Base-by-base conservation (phyloP, 2,113 vertebrate genomes). In the Saccopteryx bilineata region DNA sequence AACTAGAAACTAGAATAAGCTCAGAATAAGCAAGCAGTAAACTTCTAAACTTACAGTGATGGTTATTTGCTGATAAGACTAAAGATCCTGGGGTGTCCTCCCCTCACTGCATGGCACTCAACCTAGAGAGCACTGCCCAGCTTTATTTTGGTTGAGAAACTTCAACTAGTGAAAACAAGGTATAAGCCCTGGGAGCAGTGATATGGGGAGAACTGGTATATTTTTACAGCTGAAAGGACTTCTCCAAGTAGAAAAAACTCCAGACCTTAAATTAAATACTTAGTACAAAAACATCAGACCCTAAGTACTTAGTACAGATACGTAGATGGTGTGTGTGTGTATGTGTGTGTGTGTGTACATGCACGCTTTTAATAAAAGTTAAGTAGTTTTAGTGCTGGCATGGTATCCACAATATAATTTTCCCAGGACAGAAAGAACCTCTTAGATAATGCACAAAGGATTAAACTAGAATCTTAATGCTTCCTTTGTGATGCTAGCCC, bases 151-250 rank as follows among this genome's bases (percentile, higher is more conserved):
- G 88, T 91, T 95, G 90, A 97, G 91, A 96, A 97, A 65, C 0
- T 88, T 52, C 87, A 76, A 94, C 94, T 90, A 96, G 58, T 97
- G 60, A 92, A 97, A 98, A 97, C 5, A 18, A 94, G 66, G 48
- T 78, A 60, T 24, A 96, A 97, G 94, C 76, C 74, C 95, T 85
- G 46, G 85, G 71, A 97, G 96, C 78, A 79, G n/a, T 21, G 60
- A 96, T 74, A 97, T 50, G 50, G 56, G 91, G 92, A 92, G 12
- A 69, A 96, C 74, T 68, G 58, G 58, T 90, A 79, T 85, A 97
- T 97, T 98, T 98, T 97, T 93, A 98, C 86, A 90, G 88, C 80
- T 97, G 68, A 88, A 94, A 92, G 89, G 93, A 31, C 58, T 89
- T 97, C 76, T 65, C 63, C 80, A 79, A 80, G 94, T 46, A 93